A percentile compares a stretch with the other conserved stretches of the same genome.
These are phyloP conservation scores for Pseudopleuronectes americanus DNA, from an alignment of 2,797 vertebrate species.

Conservation along the genomic window DNA sequence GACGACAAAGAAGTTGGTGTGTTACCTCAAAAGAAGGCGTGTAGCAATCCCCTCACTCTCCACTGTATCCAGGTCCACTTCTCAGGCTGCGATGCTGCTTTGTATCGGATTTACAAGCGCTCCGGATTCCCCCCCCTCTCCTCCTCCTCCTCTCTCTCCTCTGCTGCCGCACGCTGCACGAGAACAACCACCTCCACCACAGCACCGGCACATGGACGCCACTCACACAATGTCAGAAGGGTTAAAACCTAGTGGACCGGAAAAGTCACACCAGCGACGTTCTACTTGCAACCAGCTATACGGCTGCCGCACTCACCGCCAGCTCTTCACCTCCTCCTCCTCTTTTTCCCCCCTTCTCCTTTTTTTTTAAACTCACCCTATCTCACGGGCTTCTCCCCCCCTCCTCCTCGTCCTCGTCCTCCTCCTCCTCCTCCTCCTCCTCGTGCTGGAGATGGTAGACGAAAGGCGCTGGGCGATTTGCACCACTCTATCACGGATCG, in stretches of 20 bases:
- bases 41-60: slow-evolving; percentile 67
- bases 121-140: slow-evolving; percentile 61
- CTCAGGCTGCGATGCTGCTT: slow-evolving; percentile 74
- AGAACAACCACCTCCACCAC: slow-evolving; percentile 44
- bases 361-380: slow-evolving; percentile 76
- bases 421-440: slow-evolving; percentile 45
- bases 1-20: slow-evolving; percentile 76
- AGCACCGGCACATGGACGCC: slow-evolving; percentile 69
- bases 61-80: slow-evolving; percentile 76
- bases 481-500: slow-evolving; percentile 86
- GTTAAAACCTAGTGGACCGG: slow-evolving; percentile 80
- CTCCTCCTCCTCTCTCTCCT: slow-evolving; percentile 55
- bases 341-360: slow-evolving; percentile 32
- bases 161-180: slow-evolving; percentile 58
- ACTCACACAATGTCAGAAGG: slow-evolving; percentile 79
- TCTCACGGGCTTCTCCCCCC: slow-evolving; percentile 72
- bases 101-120: slow-evolving; percentile 70
- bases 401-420: background rate
- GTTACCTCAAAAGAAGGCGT: slow-evolving; percentile 72
- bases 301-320: slow-evolving; percentile 75
- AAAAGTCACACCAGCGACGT: slow-evolving; percentile 80
- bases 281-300: slow-evolving; percentile 69
- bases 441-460: slow-evolving; percentile 81
- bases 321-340: slow-evolving; percentile 57
- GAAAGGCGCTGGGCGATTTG: slow-evolving; percentile 82